phyloP scores from a whole-genome alignment of 1,140 invertebrate species.

The Diuraphis noxia region DNA sequence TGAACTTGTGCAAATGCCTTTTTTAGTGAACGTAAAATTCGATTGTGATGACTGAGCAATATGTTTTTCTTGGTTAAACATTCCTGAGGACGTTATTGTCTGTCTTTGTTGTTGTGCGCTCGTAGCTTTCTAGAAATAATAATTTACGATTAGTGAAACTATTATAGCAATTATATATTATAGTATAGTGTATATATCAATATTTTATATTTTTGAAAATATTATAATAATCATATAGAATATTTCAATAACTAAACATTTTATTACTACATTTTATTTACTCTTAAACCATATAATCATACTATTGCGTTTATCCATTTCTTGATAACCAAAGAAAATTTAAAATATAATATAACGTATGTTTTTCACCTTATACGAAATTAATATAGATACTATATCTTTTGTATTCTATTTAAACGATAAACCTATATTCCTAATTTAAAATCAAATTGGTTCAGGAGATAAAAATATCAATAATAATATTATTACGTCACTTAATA shows the following conservation, averaged over 20 bases:
- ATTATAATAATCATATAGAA: background rate
- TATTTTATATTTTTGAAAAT: background rate
- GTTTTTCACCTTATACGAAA: background rate
- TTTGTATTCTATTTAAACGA: background rate
- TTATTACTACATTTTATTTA: background rate
- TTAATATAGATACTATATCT: background rate
- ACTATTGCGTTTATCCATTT: background rate
- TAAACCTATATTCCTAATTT: background rate
- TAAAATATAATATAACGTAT: background rate
- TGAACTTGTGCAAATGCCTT: conserved; percentile 72
- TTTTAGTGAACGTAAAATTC: conserved; percentile 75
- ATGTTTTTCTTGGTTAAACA: conserved; percentile 78
- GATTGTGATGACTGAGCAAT: conserved; percentile 73
- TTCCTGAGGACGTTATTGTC: conserved; percentile 78
- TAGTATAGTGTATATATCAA: background rate
- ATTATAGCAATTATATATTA: background rate
- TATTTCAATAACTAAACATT: background rate
- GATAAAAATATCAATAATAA: background rate
- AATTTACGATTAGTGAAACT: background rate
- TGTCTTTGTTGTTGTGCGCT: conserved; percentile 81
- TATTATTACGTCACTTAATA: background rate
- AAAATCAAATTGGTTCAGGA: background rate
- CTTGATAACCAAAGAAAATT: background rate
- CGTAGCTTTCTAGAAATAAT: conserved; percentile 65
- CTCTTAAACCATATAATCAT: background rate